Evolutionary conservation across 2,797 vertebrate species (phyloP).

Genomic region (Mormyrus proboscirostris): DNA sequence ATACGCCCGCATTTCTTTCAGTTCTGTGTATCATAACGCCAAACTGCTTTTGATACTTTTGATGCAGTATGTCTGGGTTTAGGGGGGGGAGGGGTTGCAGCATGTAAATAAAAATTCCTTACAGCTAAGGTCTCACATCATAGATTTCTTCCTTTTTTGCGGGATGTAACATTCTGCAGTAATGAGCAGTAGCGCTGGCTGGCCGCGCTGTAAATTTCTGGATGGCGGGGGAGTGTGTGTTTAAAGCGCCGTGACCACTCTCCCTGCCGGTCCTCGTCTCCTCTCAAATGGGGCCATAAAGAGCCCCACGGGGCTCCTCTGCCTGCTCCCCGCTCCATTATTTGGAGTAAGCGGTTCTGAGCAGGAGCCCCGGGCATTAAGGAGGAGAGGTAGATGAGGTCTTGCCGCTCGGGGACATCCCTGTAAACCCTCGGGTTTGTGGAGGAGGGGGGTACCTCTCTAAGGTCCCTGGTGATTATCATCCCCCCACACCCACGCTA

Average conservation of each 20-base stretch:
- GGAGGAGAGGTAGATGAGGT: neutral
- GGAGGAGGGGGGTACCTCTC: neutral
- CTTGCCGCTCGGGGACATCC: neutral
- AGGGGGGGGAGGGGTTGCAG: neutral
- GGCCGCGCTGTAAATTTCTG: neutral
- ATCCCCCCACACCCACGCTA: neutral
- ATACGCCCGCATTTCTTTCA: neutral
- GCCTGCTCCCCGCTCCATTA: neutral
- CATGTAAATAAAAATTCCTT: constrained; percentile 8
- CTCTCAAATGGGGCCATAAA: constrained; percentile 8
- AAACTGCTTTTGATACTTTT: neutral
- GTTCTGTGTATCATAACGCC: neutral
- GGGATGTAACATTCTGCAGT: neutral
- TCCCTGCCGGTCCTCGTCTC: neutral
- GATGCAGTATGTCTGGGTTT: neutral
- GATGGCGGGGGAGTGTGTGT: neutral
- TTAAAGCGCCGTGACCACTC: neutral
- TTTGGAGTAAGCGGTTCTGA: neutral
- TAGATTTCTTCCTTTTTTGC: neutral
- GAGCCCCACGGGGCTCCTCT: neutral
- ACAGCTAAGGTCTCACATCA: neutral
- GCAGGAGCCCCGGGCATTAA: neutral
- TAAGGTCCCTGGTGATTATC: neutral
- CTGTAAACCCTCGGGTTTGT: neutral
- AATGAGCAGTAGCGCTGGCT: neutral